Evolutionary conservation across 2,113 vertebrate genomes (phyloP).

Genomic region (Mastomys coucha): DNA sequence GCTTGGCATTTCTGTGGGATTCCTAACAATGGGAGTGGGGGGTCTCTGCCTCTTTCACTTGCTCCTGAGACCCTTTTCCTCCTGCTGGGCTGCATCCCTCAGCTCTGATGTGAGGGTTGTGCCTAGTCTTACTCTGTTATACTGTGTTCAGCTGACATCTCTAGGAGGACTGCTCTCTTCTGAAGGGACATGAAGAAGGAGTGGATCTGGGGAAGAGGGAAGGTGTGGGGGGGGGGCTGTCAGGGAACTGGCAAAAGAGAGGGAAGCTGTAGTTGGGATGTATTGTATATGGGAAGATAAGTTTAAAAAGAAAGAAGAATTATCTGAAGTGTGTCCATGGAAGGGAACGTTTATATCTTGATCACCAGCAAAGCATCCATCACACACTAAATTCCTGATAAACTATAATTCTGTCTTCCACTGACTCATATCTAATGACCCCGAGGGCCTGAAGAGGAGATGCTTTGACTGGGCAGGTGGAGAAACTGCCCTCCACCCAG

Average conservation of each 20-base stretch:
- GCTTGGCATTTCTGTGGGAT: background rate
- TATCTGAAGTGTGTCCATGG: background rate
- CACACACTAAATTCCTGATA: background rate
- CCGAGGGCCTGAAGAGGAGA: background rate
- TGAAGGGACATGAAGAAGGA: background rate
- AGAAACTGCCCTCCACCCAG: background rate
- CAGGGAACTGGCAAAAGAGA: background rate
- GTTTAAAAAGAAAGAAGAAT: background rate
- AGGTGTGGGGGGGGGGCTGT: background rate
- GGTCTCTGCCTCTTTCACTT: background rate
- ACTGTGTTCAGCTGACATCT: background rate
- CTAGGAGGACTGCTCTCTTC: background rate
- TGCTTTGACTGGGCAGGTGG: background rate
- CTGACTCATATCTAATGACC: background rate
- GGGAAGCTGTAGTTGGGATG: background rate
- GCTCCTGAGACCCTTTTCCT: background rate
- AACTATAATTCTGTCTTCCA: background rate
- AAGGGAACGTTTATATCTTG: background rate
- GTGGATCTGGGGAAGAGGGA: background rate
- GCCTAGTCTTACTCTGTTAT: background rate
- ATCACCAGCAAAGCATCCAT: background rate
- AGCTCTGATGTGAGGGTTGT: background rate
- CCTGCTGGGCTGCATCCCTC: background rate
- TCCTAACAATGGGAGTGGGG: background rate
- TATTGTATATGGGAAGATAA: background rate